Conservation (phyloP, 2,797 vertebrate genomes). For the Anguilla pacifica region DNA sequence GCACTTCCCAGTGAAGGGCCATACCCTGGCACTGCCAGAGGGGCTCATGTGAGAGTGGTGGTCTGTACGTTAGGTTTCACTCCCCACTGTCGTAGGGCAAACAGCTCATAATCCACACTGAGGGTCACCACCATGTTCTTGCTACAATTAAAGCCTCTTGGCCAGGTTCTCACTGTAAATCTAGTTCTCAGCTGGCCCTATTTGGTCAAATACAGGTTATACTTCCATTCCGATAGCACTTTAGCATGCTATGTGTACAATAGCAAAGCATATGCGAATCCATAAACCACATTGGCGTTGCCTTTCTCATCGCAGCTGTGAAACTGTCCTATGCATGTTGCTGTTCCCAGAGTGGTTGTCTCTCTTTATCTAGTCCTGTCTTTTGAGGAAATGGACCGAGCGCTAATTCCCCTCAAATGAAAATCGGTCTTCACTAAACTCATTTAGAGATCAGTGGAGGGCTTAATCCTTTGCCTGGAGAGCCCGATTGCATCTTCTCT, state of each 20-base stretch:
- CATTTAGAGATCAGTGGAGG: slow-evolving; percentile 80
- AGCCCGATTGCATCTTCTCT: slow-evolving; percentile 68
- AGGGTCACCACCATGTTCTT: background rate
- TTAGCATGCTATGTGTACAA: background rate
- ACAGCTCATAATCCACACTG: background rate
- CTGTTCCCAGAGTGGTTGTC: background rate
- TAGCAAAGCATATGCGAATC: background rate
- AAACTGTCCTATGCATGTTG: background rate
- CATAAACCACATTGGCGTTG: background rate
- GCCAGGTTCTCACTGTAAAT: background rate
- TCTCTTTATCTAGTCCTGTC: background rate
- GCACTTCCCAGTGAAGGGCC: background rate
- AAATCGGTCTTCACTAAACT: slow-evolving; percentile 80
- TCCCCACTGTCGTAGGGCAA: background rate
- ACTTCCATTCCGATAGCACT: background rate
- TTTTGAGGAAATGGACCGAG: slow-evolving; percentile 68
- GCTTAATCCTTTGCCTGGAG: slow-evolving; percentile 68
- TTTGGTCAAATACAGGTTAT: background rate
- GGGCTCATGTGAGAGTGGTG: background rate
- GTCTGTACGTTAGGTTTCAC: background rate
- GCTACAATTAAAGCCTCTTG: background rate
- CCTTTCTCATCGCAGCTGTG: background rate
- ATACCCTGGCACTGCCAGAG: background rate
- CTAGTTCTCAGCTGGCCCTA: background rate
- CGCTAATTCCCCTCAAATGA: slow-evolving; percentile 80